Evolutionary conservation across 2,797 vertebrate genomes (phyloP).

Genomic region (Xerus rutilus): DNA sequence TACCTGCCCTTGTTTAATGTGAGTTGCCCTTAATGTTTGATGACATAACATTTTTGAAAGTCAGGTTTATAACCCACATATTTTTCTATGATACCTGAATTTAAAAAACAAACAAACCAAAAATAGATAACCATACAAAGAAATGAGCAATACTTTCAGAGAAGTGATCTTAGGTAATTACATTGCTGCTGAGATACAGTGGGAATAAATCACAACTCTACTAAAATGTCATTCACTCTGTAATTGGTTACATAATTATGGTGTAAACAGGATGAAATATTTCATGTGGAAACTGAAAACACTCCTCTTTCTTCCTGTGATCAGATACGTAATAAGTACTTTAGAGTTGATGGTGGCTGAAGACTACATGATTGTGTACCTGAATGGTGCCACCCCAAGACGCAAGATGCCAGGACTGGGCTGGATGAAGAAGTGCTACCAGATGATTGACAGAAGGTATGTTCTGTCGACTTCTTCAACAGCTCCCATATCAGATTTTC

Average conservation of each 20-base stretch:
- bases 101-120: background rate
- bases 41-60: conserved; percentile 60
- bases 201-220: background rate
- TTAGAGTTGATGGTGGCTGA: conserved; percentile 99
- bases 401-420: conserved; percentile 97
- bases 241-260: conserved; percentile 62
- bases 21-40: conserved; percentile 28
- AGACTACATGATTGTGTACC: conserved; percentile 98
- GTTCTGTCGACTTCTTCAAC: background rate
- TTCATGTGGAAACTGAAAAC: conserved; percentile 61
- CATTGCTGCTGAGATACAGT: conserved; percentile 33
- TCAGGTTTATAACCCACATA: background rate
- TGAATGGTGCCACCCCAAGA: conserved; percentile 98
- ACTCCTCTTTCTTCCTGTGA: conserved; percentile 66
- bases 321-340: conserved; percentile 98
- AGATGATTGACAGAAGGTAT: conserved; percentile 98
- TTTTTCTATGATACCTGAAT: conserved; percentile 31
- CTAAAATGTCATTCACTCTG: background rate
- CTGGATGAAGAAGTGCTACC: conserved; percentile 99
- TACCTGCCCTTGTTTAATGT: conserved; percentile 13
- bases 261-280: conserved; percentile 7
- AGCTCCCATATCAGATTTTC: background rate
- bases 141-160: conserved; percentile 47
- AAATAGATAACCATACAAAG: background rate
- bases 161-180: conserved; percentile 36